Base-by-base conservation (phyloP, 2,113 vertebrate species). In the Corythornis madagascariensis region DNA sequence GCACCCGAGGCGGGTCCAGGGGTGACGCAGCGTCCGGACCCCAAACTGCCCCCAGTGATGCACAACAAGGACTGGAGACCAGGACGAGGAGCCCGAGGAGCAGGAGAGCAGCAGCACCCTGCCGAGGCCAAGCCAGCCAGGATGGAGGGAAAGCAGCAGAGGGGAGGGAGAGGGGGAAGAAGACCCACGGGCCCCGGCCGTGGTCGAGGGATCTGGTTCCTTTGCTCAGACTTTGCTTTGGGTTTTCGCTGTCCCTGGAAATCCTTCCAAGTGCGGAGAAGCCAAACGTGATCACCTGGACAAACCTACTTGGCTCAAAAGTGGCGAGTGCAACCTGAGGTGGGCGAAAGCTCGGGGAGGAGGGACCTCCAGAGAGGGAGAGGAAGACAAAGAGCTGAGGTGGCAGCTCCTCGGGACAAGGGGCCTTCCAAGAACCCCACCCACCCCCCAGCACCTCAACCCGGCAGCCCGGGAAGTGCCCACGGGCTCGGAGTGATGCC, bases 261-360 rank as follows among this genome's bases (percentile, higher is more conserved):
- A 78, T 13, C 29, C 45, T 72, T n/a, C 89, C 90, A 57, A 43
- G 73, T 2, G 17, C 22, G 59, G 67, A 13, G 6, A 25, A 61
- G 78, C 89, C 86, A 10, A 80, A 81, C 1, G 0, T 7, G 59
- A 80, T 28, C 47, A 6, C 43, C 64, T 13, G 33, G 92, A n/a
- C 66, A 9, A 61, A 50, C 67, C 17, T 66, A 50, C 26, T 57
- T 66, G 88, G 90, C 65, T 83, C 87, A 45, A 95, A 94, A 94
- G 94, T 93, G 92, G 91, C 90, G 15, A 93, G 95, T 94, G 88
- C 95, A 28, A 85, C 88, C 76, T 90, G 84, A 93, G 88, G 59
- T 10, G 48, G 86, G 43, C 5, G n/a, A 66, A 65, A 45, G 69
- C 64, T 73, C 3, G 20, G 87, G 76, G 59, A 35, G 83, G 73